A percentile compares a stretch with the other conserved stretches of the same genome.
phyloP scores from a whole-genome alignment of 2,888 invertebrate genomes.

The Tachina grossa region DNA sequence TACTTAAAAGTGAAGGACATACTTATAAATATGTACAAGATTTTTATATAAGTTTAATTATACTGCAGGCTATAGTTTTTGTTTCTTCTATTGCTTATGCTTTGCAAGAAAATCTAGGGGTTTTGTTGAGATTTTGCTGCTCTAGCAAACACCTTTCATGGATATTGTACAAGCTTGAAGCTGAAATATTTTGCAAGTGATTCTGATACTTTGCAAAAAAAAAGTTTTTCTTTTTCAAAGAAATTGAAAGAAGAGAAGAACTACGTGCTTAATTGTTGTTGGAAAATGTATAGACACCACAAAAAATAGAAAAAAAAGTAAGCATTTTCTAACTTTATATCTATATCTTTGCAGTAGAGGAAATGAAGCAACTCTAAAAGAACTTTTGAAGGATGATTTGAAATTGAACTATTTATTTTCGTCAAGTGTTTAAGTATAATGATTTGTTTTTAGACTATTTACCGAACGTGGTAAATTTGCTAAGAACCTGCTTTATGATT shows the following conservation, averaged over 20 bases:
- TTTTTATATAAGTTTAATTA: constrained; percentile 34
- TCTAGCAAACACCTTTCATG: neutral
- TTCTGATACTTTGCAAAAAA: neutral
- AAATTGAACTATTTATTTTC: too few relatives aligned
- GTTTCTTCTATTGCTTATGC: neutral
- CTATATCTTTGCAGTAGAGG: neutral
- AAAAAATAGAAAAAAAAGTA: neutral
- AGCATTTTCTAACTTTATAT: constrained; percentile 14
- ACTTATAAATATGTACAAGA: constrained; percentile 15
- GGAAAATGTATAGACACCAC: neutral
- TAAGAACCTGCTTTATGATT: too few relatives aligned
- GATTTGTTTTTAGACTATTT: too few relatives aligned
- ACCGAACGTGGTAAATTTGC: too few relatives aligned
- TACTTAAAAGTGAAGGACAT: constrained; percentile 45
- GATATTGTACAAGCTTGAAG: neutral
- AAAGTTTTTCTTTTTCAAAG: neutral
- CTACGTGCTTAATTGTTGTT: constrained; percentile 61
- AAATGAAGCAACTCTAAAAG: neutral
- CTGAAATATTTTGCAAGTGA: too few relatives aligned
- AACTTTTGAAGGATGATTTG: neutral
- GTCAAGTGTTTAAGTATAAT: too few relatives aligned
- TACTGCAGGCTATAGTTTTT: constrained; percentile 28
- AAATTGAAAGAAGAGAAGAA: constrained; percentile 31
- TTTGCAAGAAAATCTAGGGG: constrained; percentile 2
- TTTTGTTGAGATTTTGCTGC: neutral